Base-by-base conservation (phyloP, 1,140 invertebrate species). In the Nixonia krombeini region DNA sequence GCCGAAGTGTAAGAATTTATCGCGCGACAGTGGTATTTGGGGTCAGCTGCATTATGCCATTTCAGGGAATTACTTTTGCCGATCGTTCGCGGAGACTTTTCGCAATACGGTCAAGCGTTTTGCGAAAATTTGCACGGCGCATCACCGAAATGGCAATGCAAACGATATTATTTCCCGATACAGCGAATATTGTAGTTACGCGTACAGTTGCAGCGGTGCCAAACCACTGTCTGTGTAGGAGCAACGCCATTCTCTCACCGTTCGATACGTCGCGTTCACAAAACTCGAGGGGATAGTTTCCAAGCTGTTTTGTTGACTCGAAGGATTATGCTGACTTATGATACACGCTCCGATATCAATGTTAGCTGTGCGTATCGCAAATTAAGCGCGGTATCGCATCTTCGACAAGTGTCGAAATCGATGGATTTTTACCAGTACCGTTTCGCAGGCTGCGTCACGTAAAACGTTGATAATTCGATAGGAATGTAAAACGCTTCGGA, bases 111-210 rank as follows among this genome's bases (percentile, higher is more conserved):
- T 55, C 18, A 10, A 25, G 41, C 40, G 31, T 25, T 64, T 64
- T 51, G 15, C 6, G 38, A 9, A 56, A 57, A 57, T 57, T 57
- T 57, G 33, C 18, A 44, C 29, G 37, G 25, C 18, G 23, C 38
- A 56, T 55, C 46, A 35, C 26, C 18, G 44, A 40, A 58, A 40
- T 46, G 35, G 23, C 33, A 41, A 41, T 25, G 46, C 12, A 61
- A 56, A 51, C 23, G 51, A 61, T 61, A 67, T 55, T 67, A 66
- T 66, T 67, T 59, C 40, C 42, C 49, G 49, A 65, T 65, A 58
- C 42, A 25, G 15, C 9, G 23, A 58, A 50, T 44, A 33, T 35
- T 50, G 40, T 40, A 59, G 21, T 66, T 33, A 55, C 46, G 10
- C 38, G n/a, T 40, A 51, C 41, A 58, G 40, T 33, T 25, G 41